Percentiles rank a stretch among this genome's conserved stretches.
Evolutionary conservation across 2,797 vertebrate genomes (phyloP).

Genomic region (Yasuhikotakia modesta): DNA sequence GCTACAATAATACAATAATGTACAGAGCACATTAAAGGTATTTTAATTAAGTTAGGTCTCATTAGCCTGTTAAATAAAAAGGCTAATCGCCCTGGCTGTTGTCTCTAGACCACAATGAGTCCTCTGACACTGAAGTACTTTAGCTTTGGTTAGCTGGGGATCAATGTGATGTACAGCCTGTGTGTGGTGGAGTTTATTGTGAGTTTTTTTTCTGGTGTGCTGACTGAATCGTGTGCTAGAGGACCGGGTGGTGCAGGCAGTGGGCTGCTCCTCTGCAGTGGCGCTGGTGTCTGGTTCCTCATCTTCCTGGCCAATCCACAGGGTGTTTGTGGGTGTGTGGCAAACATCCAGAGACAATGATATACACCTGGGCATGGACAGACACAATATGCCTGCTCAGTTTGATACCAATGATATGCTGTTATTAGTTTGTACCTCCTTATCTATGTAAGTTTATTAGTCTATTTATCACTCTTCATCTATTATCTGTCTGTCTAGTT

Average conservation of each 20-base stretch:
- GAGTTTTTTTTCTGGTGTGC: conserved; percentile 84
- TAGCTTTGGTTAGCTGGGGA: conserved; percentile 82
- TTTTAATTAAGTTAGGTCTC: neutral
- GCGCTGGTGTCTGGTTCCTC: conserved; percentile 84
- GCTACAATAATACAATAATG: too few relatives aligned
- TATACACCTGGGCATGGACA: conserved; percentile 58
- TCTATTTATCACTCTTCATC: neutral
- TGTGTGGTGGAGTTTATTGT: conserved; percentile 86
- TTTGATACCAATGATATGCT: conserved; percentile 49
- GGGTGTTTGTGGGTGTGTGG: conserved; percentile 70
- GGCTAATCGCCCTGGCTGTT: neutral
- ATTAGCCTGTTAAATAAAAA: neutral
- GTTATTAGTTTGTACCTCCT: conserved; percentile 32
- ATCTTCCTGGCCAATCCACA: conserved; percentile 80
- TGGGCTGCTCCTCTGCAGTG: conserved; percentile 79
- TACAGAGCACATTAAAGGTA: neutral
- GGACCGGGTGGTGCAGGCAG: conserved; percentile 78
- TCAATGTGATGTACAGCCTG: conserved; percentile 86
- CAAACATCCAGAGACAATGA: conserved; percentile 49
- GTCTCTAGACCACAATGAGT: conserved; percentile 83
- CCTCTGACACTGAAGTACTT: conserved; percentile 84
- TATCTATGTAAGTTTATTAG: too few relatives aligned
- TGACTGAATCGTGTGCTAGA: conserved; percentile 79
- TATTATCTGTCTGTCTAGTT: neutral
- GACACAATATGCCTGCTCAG: conserved; percentile 56